Base-by-base conservation (phyloP, 2,797 vertebrate species). In the Onychomys arenicola region DNA sequence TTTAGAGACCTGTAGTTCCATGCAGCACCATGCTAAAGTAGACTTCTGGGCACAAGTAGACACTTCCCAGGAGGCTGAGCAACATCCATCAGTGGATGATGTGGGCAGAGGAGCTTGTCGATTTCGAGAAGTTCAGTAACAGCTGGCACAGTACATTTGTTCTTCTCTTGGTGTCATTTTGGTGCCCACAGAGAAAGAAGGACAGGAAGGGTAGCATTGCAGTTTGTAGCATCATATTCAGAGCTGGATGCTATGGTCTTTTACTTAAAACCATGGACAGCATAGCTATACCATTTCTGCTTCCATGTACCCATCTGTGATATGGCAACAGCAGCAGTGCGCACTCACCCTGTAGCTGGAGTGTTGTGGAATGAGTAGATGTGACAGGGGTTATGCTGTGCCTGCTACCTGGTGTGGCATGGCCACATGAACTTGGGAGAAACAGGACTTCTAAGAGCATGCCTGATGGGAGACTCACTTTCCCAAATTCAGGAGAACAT, bases 391-490 rank as follows among this genome's bases (percentile, higher is more conserved):
- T 0, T 0, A 65, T 7, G 46, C 32, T n/a, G 6, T 21, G 4
- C 52, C 49, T 32, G 14, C 49, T 14, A 2, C 14, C 43, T 32
- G 34, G n/a, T 8, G 8, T 0, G 52, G 37, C n/a, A 21, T 1
- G 2, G 40, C 17, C 59, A n/a, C 63, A 59, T 32, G n/a, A 77
- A 67, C 10, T 17, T 67, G 46, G 55, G 55, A 29, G 73, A 88
- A 93, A 67, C 12, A 25, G 80, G 21, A 21, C 25, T 82, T 85
- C 59, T 43, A 71, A 78, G 57, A 65, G 46, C 8, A 67, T 63
- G 7, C 6, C 81, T 89, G 71, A 65, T 95, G 49, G 82, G 59
- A 69, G 21, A 94, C 5, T 93, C 57, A 34, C 82, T 63, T 71
- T 52, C 78, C 34, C 43, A 40, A 49, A 29, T 37, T 52, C 29